Base-by-base conservation (phyloP, 2,113 vertebrate species). In the Stercorarius parasiticus region DNA sequence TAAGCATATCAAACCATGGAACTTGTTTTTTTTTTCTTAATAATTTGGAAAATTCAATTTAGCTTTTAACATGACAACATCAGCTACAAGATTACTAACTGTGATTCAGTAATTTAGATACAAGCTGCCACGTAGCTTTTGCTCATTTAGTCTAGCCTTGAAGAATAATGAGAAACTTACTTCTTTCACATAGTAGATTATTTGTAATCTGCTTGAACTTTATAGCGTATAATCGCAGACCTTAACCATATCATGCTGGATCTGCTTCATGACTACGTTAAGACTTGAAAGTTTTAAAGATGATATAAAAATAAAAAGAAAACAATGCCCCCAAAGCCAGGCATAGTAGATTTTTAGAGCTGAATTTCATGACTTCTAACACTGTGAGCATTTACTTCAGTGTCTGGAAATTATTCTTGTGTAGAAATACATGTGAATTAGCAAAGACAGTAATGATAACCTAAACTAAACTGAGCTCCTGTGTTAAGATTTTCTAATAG, bases 1-100 rank as follows among this genome's bases (percentile, higher is more conserved):
- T 95, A 93, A 96, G 91, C 83, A 67, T 86, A 88, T 95, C 64
- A 83, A 91, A 95, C 49, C 86, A 50, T 78, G 55, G 76, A 89
- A 77, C 64, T 74, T 43, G 42, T 5, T 1, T 0, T 7, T 73
- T 86, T 88, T 81, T 50, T 15, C 73, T 84, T 91, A 74, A 86
- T 95, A 89, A 96, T 96, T 96, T 34, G 70, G 94, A 95, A 97
- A 96, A 96, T 96, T 89, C 87, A 79, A 96, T 97, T 96, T 96
- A 87, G 89, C 73, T 93, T 93, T 96, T 89, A 89, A 95, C 72
- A 82, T 85, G 86, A 93, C 83, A 95, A 89, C 81, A 92, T 93
- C 91, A 93, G 36, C 84, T 91, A 84, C 49, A 91, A 93, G 89
- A 94, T 96, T 96, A 94, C 55, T 85, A 71, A 85, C 80, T 43